Conservation (phyloP, 2,113 vertebrate genomes). For the Mormoops blainvillei region DNA sequence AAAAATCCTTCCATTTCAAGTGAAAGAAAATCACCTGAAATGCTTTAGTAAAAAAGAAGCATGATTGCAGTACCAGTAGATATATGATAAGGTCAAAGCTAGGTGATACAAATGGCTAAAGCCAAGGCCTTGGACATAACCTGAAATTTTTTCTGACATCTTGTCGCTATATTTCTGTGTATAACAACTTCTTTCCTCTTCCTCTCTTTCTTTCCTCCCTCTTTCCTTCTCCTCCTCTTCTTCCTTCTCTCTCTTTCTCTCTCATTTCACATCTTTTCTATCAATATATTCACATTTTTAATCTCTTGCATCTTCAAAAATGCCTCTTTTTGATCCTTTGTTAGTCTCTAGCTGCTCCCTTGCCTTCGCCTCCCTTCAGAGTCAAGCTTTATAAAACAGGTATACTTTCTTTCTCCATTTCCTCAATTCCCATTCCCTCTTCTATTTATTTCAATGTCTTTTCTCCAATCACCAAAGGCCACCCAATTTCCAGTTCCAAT, state of each 20-base stretch:
- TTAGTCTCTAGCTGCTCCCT: background rate
- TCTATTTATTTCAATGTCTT: background rate
- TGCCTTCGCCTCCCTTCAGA: background rate
- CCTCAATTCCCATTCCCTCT: background rate
- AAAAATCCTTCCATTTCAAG: background rate
- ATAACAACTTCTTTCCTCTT: background rate
- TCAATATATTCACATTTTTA: background rate
- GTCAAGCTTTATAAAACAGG: background rate
- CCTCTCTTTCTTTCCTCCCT: background rate
- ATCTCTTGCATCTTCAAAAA: background rate
- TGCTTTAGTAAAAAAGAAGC: background rate
- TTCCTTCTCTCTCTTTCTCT: background rate
- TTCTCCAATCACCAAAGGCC: background rate
- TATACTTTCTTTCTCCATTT: background rate
- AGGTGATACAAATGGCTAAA: background rate
- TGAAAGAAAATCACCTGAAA: background rate
- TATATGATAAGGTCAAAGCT: background rate
- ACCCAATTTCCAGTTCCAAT: background rate
- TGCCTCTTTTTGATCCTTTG: background rate
- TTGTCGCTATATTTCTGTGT: background rate
- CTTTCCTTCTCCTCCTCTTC: fast-evolving
- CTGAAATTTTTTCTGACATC: background rate
- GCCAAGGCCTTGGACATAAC: background rate
- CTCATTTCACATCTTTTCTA: background rate
- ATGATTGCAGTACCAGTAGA: background rate